A percentile compares a stretch with the other conserved stretches of the same genome.
phyloP scores from a whole-genome alignment of 2,113 vertebrate genomes.

The Dendrocopos noguchii region DNA sequence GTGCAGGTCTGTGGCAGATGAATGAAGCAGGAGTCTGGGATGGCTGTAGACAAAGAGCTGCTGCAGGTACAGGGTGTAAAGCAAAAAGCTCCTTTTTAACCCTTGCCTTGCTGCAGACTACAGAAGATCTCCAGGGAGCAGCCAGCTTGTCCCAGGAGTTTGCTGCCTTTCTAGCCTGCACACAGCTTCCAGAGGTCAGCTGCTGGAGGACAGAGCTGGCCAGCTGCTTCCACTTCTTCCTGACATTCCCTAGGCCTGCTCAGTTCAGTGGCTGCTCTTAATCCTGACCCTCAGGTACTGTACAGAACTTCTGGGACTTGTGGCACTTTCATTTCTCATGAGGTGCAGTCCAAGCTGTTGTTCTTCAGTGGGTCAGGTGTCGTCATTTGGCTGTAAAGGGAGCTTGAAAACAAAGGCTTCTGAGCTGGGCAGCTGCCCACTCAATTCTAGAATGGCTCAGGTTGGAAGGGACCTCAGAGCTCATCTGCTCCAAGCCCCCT shows the following conservation, averaged over 20 bases:
- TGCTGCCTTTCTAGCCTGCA: conserved; percentile 68
- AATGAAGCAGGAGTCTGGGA: not conserved
- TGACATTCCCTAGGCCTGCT: conserved; percentile 64
- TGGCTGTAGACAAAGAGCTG: not conserved
- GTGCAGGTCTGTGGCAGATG: not conserved
- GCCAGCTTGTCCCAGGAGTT: conserved; percentile 59
- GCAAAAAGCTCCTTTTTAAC: not conserved
- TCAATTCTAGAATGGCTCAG: not conserved
- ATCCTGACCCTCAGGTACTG: conserved; percentile 67
- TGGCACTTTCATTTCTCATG: not conserved
- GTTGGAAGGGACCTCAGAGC: too few species aligned
- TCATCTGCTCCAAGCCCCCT: too few species aligned
- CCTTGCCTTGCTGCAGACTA: conserved; percentile 36
- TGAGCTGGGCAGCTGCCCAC: not conserved
- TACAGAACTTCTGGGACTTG: not conserved
- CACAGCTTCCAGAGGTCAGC: conserved; percentile 41
- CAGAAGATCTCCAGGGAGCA: conserved; percentile 3
- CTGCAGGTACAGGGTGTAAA: not conserved
- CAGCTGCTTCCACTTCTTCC: conserved; percentile 31
- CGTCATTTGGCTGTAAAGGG: not conserved
- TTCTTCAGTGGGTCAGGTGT: not conserved
- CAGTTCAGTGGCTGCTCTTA: conserved; percentile 53
- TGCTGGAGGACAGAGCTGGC: conserved; percentile 68
- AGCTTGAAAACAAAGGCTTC: not conserved
- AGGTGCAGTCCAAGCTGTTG: not conserved